phyloP scores from a whole-genome alignment of 2,113 vertebrate genomes.

The Irena cyanogastra region DNA sequence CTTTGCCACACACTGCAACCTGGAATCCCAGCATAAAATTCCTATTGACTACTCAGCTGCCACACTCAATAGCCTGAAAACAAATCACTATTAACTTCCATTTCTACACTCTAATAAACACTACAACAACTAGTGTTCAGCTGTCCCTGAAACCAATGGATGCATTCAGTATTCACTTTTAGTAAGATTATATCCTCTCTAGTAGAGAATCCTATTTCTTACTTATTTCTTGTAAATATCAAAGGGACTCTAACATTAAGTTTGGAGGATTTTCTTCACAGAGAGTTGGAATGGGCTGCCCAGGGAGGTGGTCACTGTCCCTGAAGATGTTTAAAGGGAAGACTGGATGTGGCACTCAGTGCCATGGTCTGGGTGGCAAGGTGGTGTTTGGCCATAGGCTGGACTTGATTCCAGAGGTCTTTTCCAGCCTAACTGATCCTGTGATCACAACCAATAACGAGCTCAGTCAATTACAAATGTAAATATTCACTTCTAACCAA shows the following conservation, averaged over 20 bases:
- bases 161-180: neutral
- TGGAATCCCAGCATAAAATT: neutral
- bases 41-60: neutral
- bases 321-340: neutral
- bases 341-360: neutral
- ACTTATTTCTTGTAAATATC: neutral
- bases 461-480: neutral
- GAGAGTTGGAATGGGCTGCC: neutral
- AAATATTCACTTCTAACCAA: neutral
- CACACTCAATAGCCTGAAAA: neutral
- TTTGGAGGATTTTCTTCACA: neutral
- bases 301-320: neutral
- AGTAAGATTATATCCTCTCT: neutral
- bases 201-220: neutral
- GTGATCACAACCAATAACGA: neutral
- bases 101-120: neutral
- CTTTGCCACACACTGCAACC: neutral
- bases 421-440: neutral
- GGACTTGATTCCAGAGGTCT: neutral
- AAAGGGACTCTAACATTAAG: neutral
- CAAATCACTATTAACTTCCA: neutral
- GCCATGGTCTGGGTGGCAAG: neutral
- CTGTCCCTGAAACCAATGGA: neutral
- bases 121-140: neutral
- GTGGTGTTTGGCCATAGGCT: neutral